These are phyloP conservation scores for Drosophila seguyi DNA, from an alignment of 1,140 invertebrate genomes.

Conservation along the genomic window DNA sequence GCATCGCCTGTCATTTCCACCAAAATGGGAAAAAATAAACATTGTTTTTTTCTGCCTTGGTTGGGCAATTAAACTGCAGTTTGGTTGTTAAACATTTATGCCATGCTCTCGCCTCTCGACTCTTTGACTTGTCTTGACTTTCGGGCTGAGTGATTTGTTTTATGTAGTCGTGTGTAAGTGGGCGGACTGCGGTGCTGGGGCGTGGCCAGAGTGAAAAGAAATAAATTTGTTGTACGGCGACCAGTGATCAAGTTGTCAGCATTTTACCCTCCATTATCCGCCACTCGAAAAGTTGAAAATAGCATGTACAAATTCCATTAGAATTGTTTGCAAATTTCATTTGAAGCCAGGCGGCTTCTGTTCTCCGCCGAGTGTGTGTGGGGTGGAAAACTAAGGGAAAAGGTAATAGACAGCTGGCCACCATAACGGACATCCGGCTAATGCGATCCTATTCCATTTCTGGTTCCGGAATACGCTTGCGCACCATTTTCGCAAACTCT, in stretches of 20 bases:
- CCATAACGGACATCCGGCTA: conserved; percentile 76
- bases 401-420: conserved; percentile 48
- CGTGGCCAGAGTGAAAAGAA: conserved; percentile 34
- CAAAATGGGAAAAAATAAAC: conserved; percentile 39
- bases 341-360: conserved; percentile 17
- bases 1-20: conserved; percentile 57
- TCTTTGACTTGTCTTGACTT: conserved; percentile 50
- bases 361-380: background rate
- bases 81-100: conserved; percentile 76
- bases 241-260: conserved; percentile 66
- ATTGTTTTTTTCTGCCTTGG: conserved; percentile 43
- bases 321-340: conserved; percentile 77
- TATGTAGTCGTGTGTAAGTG: conserved; percentile 19
- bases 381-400: conserved; percentile 9
- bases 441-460: conserved; percentile 55
- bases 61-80: conserved; percentile 79
- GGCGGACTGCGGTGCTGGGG: conserved; percentile 33
- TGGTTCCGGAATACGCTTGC: conserved; percentile 40
- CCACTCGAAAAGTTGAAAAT: conserved; percentile 57
- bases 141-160: conserved; percentile 71
- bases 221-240: conserved; percentile 50
- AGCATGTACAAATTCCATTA: conserved; percentile 72
- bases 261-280: conserved; percentile 13
- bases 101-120: conserved; percentile 33
- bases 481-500: conserved; percentile 56